Conservation (phyloP, 2,888 invertebrate species). For the Sarcophaga variegata region DNA sequence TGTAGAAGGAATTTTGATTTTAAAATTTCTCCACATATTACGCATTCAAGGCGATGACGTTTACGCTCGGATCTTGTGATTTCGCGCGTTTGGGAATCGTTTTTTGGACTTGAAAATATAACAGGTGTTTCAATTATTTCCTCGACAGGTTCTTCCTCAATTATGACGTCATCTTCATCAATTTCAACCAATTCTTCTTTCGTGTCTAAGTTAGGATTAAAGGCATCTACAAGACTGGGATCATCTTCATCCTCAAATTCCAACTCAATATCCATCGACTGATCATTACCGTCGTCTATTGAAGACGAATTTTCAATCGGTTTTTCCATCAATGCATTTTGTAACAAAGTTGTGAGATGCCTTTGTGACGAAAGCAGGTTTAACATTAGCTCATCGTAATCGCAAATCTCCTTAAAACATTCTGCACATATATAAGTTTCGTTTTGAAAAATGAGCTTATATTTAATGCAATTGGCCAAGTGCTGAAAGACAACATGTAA, state of each 20-base stretch:
- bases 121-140: not conserved
- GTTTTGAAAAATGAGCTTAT: constrained; percentile 73
- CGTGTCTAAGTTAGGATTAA: constrained; percentile 69
- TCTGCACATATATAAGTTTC: constrained; percentile 74
- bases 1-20: constrained; percentile 75
- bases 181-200: constrained; percentile 71
- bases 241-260: constrained; percentile 59
- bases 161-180: constrained; percentile 52
- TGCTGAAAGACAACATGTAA: constrained; percentile 77
- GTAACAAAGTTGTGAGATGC: constrained; percentile 74
- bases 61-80: constrained; percentile 19
- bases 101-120: not conserved
- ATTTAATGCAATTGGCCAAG: constrained; percentile 78
- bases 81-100: not conserved
- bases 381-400: constrained; percentile 78
- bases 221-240: constrained; percentile 72
- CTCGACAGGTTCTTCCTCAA: constrained; percentile 42
- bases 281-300: constrained; percentile 42
- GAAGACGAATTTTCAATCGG: constrained; percentile 1
- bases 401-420: constrained; percentile 76
- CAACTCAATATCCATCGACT: constrained; percentile 56
- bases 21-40: constrained; percentile 72
- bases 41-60: constrained; percentile 57
- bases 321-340: constrained; percentile 72
- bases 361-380: constrained; percentile 77